A percentile compares a stretch with the other conserved stretches of the same genome.
Evolutionary conservation across 2,888 invertebrate species (phyloP).

Genomic region (Uropetala carovei): DNA sequence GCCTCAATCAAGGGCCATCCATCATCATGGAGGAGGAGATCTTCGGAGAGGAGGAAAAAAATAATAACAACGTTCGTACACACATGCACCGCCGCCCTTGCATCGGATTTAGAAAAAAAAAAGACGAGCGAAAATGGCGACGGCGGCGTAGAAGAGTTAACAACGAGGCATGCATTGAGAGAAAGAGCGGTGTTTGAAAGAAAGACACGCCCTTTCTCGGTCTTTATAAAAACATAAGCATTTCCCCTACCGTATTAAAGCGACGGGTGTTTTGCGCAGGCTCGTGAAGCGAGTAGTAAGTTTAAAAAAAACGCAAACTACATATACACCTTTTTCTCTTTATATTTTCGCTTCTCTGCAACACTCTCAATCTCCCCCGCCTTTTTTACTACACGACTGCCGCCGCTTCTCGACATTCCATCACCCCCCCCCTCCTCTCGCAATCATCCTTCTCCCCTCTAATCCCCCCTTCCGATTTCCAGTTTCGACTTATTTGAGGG

Average conservation of each 20-base stretch:
- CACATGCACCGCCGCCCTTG: neutral
- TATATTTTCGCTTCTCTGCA: no score
- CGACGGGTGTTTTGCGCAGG: neutral
- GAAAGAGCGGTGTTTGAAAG: neutral
- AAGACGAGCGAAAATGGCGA: neutral
- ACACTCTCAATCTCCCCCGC: no score
- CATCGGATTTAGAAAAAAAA: neutral
- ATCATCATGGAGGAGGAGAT: neutral
- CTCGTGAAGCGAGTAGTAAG: neutral
- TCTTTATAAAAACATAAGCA: neutral
- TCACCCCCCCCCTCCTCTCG: neutral
- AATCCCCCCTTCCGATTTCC: constrained; percentile 8
- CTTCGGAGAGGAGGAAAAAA: neutral
- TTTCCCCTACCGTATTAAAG: neutral
- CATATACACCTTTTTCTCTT: neutral
- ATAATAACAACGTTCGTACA: neutral
- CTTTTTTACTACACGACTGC: neutral
- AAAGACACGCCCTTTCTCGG: neutral
- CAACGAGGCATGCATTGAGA: neutral
- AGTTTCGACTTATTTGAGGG: constrained; percentile 26
- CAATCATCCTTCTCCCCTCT: neutral
- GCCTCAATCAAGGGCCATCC: neutral
- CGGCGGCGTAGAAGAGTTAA: neutral
- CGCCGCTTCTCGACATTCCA: neutral
- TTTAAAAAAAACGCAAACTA: neutral